These are phyloP conservation scores for Mesoligia furuncula DNA, from an alignment of 2,888 invertebrate species.

Conservation along the genomic window DNA sequence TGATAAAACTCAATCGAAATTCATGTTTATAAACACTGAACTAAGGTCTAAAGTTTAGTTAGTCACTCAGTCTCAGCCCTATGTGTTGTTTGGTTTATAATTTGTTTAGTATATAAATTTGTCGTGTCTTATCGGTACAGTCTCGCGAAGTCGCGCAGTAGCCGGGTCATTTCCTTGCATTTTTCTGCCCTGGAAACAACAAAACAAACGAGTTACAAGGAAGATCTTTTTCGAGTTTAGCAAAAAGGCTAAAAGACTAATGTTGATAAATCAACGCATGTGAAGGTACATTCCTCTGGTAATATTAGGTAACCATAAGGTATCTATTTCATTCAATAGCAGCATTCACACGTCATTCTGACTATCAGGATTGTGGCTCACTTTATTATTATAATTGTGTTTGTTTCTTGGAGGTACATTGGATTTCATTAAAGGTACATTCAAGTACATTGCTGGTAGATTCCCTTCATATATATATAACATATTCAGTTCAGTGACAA, in stretches of 20 bases:
- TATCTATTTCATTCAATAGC: too few species aligned
- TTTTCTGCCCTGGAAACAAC: constrained; percentile 92
- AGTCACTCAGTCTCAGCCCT: constrained; percentile 54
- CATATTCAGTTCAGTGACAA: too few species aligned
- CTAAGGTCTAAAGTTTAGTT: constrained; percentile 38
- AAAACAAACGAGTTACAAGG: background rate
- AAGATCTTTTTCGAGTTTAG: background rate
- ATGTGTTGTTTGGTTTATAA: constrained; percentile 46
- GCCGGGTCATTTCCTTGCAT: constrained; percentile 94
- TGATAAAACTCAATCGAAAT: constrained; percentile 55
- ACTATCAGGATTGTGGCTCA: too few species aligned
- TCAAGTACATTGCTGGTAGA: too few species aligned
- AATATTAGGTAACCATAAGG: too few species aligned
- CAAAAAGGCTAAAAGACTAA: background rate
- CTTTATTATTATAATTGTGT: too few species aligned
- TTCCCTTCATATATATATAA: too few species aligned
- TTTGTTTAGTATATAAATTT: constrained; percentile 46
- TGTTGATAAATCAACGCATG: background rate
- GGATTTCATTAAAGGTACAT: too few species aligned
- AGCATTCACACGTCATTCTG: too few species aligned
- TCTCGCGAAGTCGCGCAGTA: constrained; percentile 95
- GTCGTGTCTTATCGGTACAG: constrained; percentile 93
- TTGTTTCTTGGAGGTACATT: too few species aligned
- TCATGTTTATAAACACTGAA: constrained; percentile 40
- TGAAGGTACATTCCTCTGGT: too few species aligned